These are phyloP conservation scores for Nudaria mundana DNA, from an alignment of 2,888 invertebrate species.

Conservation along the genomic window DNA sequence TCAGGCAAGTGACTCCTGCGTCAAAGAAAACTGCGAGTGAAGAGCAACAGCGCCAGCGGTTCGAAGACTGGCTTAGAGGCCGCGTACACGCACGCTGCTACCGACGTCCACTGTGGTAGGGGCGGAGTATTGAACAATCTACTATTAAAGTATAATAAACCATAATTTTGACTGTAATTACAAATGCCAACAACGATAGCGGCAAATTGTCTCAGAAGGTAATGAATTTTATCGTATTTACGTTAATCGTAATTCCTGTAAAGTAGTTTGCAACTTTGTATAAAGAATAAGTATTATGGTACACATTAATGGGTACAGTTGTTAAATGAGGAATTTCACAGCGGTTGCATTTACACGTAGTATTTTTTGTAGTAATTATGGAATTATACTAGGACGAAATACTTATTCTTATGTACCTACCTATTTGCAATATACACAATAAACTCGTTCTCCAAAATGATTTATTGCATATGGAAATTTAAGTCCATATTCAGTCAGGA, in stretches of 20 bases:
- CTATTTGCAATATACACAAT: too few species aligned
- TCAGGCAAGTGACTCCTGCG: constrained; percentile 25
- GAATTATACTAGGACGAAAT: too few species aligned
- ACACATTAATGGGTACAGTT: too few species aligned
- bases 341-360: too few species aligned
- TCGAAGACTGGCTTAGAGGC: constrained; percentile 23
- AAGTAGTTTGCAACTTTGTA: neutral
- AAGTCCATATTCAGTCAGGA: too few species aligned
- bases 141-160: constrained; percentile 33
- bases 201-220: neutral
- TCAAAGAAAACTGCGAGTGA: constrained; percentile 48
- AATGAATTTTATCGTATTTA: too few species aligned
- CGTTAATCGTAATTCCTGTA: too few species aligned
- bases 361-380: too few species aligned
- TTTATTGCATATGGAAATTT: too few species aligned
- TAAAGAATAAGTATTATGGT: neutral
- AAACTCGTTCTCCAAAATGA: too few species aligned
- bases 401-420: too few species aligned
- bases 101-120: constrained; percentile 37
- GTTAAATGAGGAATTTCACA: neutral
- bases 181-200: neutral
- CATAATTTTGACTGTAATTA: constrained; percentile 15
- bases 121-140: constrained; percentile 43
- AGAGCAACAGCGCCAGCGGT: constrained; percentile 35
- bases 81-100: constrained; percentile 19